These are phyloP conservation scores for Babylonia areolata DNA, from an alignment of 1,140 invertebrate genomes.

Conservation along the genomic window DNA sequence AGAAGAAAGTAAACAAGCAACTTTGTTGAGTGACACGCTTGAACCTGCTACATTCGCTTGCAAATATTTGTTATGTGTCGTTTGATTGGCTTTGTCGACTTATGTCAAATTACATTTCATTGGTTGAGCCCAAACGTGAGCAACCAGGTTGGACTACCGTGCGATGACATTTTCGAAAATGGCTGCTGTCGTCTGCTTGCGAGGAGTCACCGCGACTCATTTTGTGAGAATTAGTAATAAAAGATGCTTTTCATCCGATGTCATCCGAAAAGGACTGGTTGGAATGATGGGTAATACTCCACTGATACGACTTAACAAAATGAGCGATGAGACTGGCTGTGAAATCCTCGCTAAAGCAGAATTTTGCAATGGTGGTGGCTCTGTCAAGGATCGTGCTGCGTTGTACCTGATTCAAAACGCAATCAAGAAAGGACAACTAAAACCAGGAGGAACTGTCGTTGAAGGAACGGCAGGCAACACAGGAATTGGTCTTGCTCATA, in stretches of 20 bases:
- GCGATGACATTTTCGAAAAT: not conserved
- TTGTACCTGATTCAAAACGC: slow-evolving; percentile 74
- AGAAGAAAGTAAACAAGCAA: not conserved
- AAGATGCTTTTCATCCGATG: slow-evolving; percentile 34
- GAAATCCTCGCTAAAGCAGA: slow-evolving; percentile 76
- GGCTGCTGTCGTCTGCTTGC: slow-evolving; percentile 33
- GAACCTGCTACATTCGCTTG: slow-evolving; percentile 39
- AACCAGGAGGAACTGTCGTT: slow-evolving; percentile 73
- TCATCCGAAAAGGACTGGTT: slow-evolving; percentile 67
- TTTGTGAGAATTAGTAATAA: not conserved
- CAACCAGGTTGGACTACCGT: too few relatives aligned
- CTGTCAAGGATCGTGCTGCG: slow-evolving; percentile 76
- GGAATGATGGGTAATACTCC: slow-evolving; percentile 75
- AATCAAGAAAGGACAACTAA: slow-evolving; percentile 65
- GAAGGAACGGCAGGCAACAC: slow-evolving; percentile 78
- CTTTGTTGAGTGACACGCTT: slow-evolving; percentile 2
- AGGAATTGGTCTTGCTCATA: slow-evolving; percentile 77
- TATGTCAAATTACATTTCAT: slow-evolving; percentile 2
- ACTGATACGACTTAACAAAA: slow-evolving; percentile 72
- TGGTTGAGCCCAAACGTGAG: not conserved
- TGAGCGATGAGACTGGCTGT: slow-evolving; percentile 76
- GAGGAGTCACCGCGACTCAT: not conserved
- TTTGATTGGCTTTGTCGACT: slow-evolving; percentile 1
- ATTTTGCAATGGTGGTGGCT: slow-evolving; percentile 76
- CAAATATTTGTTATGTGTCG: not conserved